Evolutionary conservation across 2,797 vertebrate genomes (phyloP), one percentile per base, ranked within the genome.

Genomic region (Anableps anableps): DNA sequence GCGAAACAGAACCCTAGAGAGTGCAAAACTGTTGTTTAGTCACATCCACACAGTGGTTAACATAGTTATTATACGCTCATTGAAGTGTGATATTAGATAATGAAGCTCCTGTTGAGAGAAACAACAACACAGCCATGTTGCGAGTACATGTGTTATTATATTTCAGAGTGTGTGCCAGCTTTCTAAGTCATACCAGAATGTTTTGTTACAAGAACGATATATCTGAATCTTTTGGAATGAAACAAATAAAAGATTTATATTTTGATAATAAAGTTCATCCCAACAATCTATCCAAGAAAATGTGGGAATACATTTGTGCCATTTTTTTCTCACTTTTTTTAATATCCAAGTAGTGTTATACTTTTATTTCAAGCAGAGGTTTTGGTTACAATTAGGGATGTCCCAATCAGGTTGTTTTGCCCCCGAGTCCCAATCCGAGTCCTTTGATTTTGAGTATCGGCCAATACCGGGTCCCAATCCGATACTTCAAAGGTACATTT

Each of bases 141-240:
- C 17, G 29, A 5, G 16, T n/a, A 29, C 13, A 16, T 43, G 76
- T 43, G 31, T 74, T 74, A 11, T 17, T 74, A 71, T 81, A 72
- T 76, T 72, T 85, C 31, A 84, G 62, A 76, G 71, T 0, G 21
- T 38, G 75, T 51, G 76, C 81, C 81, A 85, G 47, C 70, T 76
- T 58, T 79, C 50, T n/a, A 70, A 74, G 83, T 78, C 81, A 83
- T 78, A 79, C 78, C 76, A 66, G 47, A 88, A 72, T 82, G 50
- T 83, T 78, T 76, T 58, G 80, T 88, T 82, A 73, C 41, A 82
- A 80, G 72, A 90, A 80, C 79, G 76, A 83, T 83, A 64, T 85
- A 86, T 88, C 77, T 73, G 83, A 85, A 89, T 87, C 79, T 87
- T 17, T 82, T 79, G 43, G 76, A 82, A 68, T 62, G 70, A 77